These are phyloP conservation scores for Ceryle rudis DNA, from an alignment of 2,797 vertebrate species.

Conservation along the genomic window DNA sequence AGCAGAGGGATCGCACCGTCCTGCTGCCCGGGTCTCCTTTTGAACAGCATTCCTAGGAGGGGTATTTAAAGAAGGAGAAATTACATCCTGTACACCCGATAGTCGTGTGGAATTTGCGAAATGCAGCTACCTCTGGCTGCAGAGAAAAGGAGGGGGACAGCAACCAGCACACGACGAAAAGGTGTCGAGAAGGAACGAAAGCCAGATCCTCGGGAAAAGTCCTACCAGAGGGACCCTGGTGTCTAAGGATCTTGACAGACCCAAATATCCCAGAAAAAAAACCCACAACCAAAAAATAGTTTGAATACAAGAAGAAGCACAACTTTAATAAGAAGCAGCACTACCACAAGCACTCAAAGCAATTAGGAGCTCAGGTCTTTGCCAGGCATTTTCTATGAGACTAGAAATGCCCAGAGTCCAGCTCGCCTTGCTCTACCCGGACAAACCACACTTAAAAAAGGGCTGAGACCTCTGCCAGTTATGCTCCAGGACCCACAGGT, in stretches of 20 bases:
- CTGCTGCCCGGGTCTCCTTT: background rate
- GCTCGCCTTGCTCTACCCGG: background rate
- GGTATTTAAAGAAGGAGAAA: background rate
- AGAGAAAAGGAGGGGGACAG: background rate
- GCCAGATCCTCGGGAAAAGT: background rate
- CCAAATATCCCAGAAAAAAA: background rate
- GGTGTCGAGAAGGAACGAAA: background rate
- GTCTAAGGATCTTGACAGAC: background rate
- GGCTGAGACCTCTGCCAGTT: background rate
- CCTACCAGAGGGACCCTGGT: background rate
- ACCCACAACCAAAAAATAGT: background rate
- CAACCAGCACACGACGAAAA: accelerated
- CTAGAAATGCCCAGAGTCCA: background rate
- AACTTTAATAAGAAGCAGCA: background rate
- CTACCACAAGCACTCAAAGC: background rate
- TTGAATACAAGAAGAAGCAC: background rate
- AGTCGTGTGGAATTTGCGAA: background rate
- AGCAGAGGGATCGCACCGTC: background rate
- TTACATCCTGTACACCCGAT: background rate
- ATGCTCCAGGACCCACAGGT: accelerated
- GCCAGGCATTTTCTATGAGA: background rate
- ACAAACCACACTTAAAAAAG: accelerated
- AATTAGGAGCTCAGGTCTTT: background rate
- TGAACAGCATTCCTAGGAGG: background rate
- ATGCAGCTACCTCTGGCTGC: background rate